Evolutionary conservation across 2,888 invertebrate species (phyloP).

Genomic region (Macrosoma leucophasiata): DNA sequence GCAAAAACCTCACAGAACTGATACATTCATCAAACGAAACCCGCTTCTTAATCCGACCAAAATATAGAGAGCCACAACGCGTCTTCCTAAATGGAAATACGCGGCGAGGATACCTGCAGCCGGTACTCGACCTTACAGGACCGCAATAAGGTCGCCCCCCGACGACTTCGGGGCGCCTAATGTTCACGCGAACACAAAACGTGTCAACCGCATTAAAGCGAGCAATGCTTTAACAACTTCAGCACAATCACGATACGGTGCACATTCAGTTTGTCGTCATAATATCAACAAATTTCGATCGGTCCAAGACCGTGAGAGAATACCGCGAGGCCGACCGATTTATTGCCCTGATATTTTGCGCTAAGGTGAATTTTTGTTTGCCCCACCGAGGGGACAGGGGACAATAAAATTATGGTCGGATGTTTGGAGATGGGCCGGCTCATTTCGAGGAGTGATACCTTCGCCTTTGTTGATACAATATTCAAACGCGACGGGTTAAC

Average conservation of each 20-base stretch:
- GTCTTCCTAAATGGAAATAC: constrained; percentile 55
- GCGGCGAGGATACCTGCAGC: constrained; percentile 33
- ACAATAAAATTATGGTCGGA: constrained; percentile 62
- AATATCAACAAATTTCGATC: constrained; percentile 62
- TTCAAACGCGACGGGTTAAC: constrained; percentile 36
- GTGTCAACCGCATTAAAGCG: constrained; percentile 49
- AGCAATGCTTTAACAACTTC: constrained; percentile 56
- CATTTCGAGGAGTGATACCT: constrained; percentile 63
- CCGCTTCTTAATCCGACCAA: constrained; percentile 58
- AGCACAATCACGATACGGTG: constrained; percentile 54
- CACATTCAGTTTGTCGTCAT: constrained; percentile 54
- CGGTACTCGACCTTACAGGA: constrained; percentile 38
- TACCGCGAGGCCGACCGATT: constrained; percentile 38
- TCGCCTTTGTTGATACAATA: constrained; percentile 54
- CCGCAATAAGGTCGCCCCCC: constrained; percentile 35
- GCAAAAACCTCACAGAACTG: constrained; percentile 50
- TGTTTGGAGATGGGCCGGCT: constrained; percentile 55
- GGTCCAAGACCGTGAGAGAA: constrained; percentile 44
- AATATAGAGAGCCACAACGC: constrained; percentile 51
- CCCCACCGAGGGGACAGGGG: constrained; percentile 38
- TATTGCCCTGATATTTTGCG: constrained; percentile 41
- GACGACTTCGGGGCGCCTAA: too few relatives aligned
- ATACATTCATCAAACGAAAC: constrained; percentile 61
- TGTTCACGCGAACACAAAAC: constrained; percentile 44
- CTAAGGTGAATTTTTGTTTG: constrained; percentile 57